phyloP scores from a whole-genome alignment of 2,113 vertebrate species.

The Loxodonta africana region DNA sequence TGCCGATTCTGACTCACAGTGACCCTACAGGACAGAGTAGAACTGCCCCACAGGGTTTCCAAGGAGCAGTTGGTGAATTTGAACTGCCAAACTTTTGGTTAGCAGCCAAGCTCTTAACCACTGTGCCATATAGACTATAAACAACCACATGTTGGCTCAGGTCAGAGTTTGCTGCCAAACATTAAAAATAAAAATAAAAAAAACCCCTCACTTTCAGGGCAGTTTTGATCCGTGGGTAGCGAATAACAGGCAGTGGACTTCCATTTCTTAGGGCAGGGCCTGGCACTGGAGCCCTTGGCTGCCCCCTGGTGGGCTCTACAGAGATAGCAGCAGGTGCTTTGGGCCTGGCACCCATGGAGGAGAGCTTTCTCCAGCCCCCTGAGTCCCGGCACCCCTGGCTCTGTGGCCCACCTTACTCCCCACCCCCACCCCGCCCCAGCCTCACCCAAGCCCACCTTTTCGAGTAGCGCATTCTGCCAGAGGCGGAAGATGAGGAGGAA shows the following conservation, averaged over 20 bases:
- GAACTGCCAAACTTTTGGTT: background rate
- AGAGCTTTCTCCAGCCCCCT: background rate
- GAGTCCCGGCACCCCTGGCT: background rate
- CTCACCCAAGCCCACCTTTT: conserved; percentile 89
- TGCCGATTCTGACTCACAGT: too few relatives aligned
- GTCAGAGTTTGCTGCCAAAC: background rate
- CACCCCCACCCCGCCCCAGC: fast-evolving
- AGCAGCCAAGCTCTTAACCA: too few relatives aligned
- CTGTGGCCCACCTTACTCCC: background rate
- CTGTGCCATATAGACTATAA: too few relatives aligned
- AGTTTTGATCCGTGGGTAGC: background rate
- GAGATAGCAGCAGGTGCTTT: fast-evolving
- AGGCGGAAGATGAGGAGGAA: conserved; percentile 96
- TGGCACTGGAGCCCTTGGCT: background rate
- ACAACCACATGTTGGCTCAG: too few relatives aligned
- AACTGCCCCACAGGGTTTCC: background rate
- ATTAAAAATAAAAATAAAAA: too few relatives aligned
- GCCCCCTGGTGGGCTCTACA: background rate
- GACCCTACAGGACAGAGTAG: too few relatives aligned
- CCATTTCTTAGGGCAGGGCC: background rate
- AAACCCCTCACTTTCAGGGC: background rate
- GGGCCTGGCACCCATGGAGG: background rate
- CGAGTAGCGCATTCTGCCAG: conserved; percentile 95
- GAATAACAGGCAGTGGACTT: background rate
- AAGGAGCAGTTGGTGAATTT: background rate